phyloP scores from a whole-genome alignment of 2,797 vertebrate genomes.

The Heliangelus exortis region DNA sequence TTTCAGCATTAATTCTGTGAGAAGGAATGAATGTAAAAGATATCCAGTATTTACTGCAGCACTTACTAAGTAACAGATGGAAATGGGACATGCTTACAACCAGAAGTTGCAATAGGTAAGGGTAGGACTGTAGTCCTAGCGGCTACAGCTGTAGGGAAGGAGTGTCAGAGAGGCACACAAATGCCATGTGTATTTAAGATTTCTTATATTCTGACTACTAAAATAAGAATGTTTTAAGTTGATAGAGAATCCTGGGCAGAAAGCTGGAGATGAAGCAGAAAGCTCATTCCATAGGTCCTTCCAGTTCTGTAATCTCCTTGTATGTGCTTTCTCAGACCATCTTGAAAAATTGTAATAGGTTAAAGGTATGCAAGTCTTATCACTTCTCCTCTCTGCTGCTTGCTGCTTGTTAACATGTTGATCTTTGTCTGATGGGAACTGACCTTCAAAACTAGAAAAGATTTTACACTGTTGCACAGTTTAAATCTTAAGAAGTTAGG shows the following conservation, averaged over 20 bases:
- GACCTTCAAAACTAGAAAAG: not conserved
- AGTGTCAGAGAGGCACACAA: not conserved
- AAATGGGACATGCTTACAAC: not conserved
- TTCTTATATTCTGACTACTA: not conserved
- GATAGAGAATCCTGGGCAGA: not conserved
- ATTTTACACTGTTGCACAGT: not conserved
- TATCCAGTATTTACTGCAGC: not conserved
- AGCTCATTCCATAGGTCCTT: not conserved
- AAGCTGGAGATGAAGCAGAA: not conserved
- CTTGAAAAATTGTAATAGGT: not conserved
- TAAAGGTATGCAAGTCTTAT: not conserved
- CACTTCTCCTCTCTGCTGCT: not conserved
- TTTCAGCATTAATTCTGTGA: not conserved
- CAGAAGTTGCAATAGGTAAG: not conserved
- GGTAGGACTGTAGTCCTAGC: not conserved
- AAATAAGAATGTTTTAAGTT: not conserved
- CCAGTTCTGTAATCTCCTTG: not conserved
- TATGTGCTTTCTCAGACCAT: not conserved
- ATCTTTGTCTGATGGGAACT: not conserved
- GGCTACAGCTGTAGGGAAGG: not conserved
- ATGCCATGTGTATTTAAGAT: not conserved
- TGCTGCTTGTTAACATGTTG: not conserved
- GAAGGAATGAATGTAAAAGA: not conserved
- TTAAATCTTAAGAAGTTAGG: not conserved
- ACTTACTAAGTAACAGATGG: not conserved